Evolutionary conservation across 2,888 invertebrate species (phyloP), one percentile per base, ranked within the genome.

Genomic region (Saturnia japonica): DNA sequence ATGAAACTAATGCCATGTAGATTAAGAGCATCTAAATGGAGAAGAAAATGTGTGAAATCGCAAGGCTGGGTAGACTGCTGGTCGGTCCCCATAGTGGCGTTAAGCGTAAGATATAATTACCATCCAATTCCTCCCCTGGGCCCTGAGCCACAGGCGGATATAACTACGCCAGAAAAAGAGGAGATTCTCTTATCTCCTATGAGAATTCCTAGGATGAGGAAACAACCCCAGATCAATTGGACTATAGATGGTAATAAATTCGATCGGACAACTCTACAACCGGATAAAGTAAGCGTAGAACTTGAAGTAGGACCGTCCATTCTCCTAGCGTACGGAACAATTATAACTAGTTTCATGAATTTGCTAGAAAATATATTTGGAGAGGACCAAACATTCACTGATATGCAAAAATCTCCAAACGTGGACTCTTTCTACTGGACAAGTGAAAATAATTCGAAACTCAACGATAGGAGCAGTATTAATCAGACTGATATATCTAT

Each of bases 341-440:
- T 99, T 11, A 95, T 99, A 47, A 96, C 97, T 71, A 97, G 97
- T 85, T 97, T 99, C 81, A 96, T 99, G 83, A 97, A 98, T 90
- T 95, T 99, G 62, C 96, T 99, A 87, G 99, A 99, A 92, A 99
- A 99, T 85, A 98, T 99, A 77, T 98, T 99, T 87, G 99, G 99
- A 0, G 99, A 98, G 89, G 98, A 99, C 93, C 99, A 99, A 90
- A 95, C 95, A 40, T 99, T 99, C 83, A 97, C 97, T 0, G 99
- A 99, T 81, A 98, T 99, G 97, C 97, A 97, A 79, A 96, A 96
- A 77, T 90, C 92, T 51, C 93, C 95, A 0, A 94, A 91, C 8
- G 86, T 91, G 47, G 91, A 91, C 22, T 85, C 88, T 0, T 91
- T 88, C 72, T 85, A 80, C 73, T 90, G 91, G 89, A 88, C 91